Conservation (phyloP, 2,888 invertebrate genomes). For the Tipula vernalis region DNA sequence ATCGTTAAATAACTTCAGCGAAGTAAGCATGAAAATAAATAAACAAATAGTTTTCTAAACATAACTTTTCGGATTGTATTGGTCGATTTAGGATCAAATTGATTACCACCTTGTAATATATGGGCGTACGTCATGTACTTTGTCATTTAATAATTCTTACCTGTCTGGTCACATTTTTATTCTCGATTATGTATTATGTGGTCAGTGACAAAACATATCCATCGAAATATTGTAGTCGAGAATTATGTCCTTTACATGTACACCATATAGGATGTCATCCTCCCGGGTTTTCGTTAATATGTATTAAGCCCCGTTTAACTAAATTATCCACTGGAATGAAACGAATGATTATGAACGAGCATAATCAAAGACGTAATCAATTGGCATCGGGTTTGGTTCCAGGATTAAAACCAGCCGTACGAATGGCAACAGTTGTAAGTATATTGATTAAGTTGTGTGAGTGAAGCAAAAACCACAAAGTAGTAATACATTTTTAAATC, state of each 20-base stretch:
- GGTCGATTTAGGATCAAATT: not conserved
- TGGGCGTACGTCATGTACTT: not conserved
- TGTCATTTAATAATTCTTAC: not conserved
- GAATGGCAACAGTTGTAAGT: not conserved
- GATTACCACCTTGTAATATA: not conserved
- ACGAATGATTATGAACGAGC: not conserved
- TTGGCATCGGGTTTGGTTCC: not conserved
- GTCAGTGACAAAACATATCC: not conserved
- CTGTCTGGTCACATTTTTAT: not conserved
- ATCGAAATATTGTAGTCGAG: not conserved
- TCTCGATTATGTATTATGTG: not conserved
- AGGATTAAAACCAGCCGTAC: not conserved
- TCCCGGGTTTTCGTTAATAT: not conserved
- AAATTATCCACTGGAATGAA: not conserved
- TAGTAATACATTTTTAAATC: not conserved
- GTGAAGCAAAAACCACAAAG: no score
- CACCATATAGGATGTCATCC: not conserved
- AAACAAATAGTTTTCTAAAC: not conserved
- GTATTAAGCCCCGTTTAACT: not conserved
- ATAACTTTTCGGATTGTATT: not conserved
- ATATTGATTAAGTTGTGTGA: not conserved
- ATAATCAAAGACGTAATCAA: not conserved
- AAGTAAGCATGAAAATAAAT: not conserved
- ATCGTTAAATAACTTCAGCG: no score
- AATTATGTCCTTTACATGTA: not conserved